Percentiles rank a stretch among this genome's conserved stretches.
Conservation (phyloP, 2,888 invertebrate species). For the Campoplex nolae region DNA sequence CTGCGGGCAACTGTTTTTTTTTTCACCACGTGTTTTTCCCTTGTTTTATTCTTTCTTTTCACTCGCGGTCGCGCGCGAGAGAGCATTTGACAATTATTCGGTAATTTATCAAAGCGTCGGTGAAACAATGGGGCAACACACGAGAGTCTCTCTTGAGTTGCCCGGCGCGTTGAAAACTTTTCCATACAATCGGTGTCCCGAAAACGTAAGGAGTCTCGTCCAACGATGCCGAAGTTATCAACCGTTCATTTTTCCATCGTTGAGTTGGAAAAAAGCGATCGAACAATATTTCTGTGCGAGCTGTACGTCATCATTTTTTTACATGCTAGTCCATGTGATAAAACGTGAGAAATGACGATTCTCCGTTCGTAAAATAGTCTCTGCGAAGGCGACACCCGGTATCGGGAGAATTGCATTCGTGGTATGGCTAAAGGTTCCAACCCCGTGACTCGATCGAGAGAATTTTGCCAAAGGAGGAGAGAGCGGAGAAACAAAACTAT, state of each 20-base stretch:
- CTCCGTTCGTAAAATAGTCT: neutral
- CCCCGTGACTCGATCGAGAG: conserved; percentile 58
- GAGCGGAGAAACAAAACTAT: conserved; percentile 82
- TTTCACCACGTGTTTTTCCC: conserved; percentile 2
- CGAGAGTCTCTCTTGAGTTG: conserved; percentile 69
- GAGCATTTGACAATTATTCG: conserved; percentile 84
- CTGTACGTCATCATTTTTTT: neutral
- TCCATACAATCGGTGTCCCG: conserved; percentile 70
- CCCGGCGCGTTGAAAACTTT: conserved; percentile 47
- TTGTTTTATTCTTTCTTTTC: conserved; percentile 60
- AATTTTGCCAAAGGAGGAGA: conserved; percentile 47
- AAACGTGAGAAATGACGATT: neutral
- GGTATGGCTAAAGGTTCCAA: conserved; percentile 69
- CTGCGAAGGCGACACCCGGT: conserved; percentile 55
- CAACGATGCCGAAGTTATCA: neutral
- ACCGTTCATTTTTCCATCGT: neutral
- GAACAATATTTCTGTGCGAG: neutral
- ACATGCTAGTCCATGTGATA: neutral
- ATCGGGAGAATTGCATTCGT: conserved; percentile 41
- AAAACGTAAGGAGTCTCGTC: neutral
- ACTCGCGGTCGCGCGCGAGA: conserved; percentile 76
- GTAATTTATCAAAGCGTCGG: conserved; percentile 84
- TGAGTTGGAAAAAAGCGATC: neutral
- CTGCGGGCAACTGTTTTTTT: conserved; percentile 43
- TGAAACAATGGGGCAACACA: conserved; percentile 81